Evolutionary conservation across 2,797 vertebrate genomes (phyloP).

Genomic region (Enteromius viviparus): DNA sequence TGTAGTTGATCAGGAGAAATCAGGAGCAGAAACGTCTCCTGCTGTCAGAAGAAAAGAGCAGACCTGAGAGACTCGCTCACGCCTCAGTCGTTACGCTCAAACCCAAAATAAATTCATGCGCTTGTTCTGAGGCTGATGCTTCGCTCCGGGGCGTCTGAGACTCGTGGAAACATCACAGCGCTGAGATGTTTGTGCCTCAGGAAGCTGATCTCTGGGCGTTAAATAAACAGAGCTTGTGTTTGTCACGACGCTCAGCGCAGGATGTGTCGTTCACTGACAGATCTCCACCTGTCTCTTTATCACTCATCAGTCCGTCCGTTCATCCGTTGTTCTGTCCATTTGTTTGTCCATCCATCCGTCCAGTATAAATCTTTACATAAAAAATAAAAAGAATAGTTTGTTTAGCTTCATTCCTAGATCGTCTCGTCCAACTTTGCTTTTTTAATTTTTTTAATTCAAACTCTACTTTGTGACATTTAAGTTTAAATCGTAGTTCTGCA

Average conservation of each 20-base stretch:
- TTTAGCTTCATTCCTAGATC: neutral
- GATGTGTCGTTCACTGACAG: neutral
- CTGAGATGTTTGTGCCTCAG: slow-evolving; percentile 62
- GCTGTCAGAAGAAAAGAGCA: slow-evolving; percentile 67
- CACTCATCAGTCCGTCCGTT: no score
- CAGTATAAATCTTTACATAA: no score
- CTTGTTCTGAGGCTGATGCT: slow-evolving; percentile 24
- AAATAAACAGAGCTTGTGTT: slow-evolving; percentile 30
- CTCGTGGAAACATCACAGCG: slow-evolving; percentile 54
- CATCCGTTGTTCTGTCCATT: no score
- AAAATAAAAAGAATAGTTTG: no score
- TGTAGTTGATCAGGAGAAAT: slow-evolving; percentile 30
- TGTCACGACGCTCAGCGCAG: neutral
- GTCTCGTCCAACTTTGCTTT: neutral
- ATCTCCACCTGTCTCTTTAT: neutral
- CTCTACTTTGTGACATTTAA: neutral
- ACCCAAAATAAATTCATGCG: slow-evolving; percentile 64
- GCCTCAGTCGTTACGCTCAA: slow-evolving; percentile 51
- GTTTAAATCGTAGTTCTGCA: neutral
- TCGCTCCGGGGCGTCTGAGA: slow-evolving; percentile 43
- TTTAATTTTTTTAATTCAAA: neutral
- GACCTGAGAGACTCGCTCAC: slow-evolving; percentile 61
- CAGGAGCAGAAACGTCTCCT: slow-evolving; percentile 23
- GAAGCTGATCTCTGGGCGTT: slow-evolving; percentile 47
- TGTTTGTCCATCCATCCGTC: no score